Base-by-base conservation (phyloP, 1,140 invertebrate genomes). In the Tenebrio molitor region DNA sequence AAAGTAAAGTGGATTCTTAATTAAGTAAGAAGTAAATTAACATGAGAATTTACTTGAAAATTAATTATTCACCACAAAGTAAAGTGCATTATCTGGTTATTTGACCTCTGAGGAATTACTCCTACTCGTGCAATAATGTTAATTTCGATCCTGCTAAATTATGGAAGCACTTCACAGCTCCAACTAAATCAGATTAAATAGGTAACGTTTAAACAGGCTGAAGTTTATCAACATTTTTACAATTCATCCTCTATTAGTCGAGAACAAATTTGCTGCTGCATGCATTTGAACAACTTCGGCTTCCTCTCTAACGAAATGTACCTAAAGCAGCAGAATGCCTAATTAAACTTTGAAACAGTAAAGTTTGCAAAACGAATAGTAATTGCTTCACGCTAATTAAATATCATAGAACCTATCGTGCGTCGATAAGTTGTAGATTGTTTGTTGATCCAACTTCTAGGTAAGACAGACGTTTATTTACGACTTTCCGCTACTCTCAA, bases 381-480 rank as follows among this genome's bases (percentile, higher is more conserved):
- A 58, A 58, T 58, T 58, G n/a, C 23, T 50, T 58, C 50, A 58
- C 50, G 50, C 50, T 58, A 58, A 58, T 58, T 58, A 58, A 58
- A 58, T 58, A 58, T 58, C 15, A 12, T n/a, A 17, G 15, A 17
- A 46, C 44, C 19, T 53, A 53, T 53, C 46, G 50, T 29, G 15
- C 21, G 15, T 25, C 29, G 50, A 58, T 58, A 58, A 58, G n/a
- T 58, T 58, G 17, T 19, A 50, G n/a, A 50, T 50, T 50, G 44
- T 50, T 50, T 21, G 44, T 17, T 21, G 19, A 50, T 50, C 17
- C 41, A 42, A 42, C 17, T 42, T 42, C 41, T 16, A 42, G 2
- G 6, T n/a, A n/a, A n/a, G 17, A 42, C 12, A 33, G 17, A 16
- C 8, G 41, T 4, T 29, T 8, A 29, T 29, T 29, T 29, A 29